phyloP scores from a whole-genome alignment of 2,113 vertebrate species.

The Uropsilus gracilis region DNA sequence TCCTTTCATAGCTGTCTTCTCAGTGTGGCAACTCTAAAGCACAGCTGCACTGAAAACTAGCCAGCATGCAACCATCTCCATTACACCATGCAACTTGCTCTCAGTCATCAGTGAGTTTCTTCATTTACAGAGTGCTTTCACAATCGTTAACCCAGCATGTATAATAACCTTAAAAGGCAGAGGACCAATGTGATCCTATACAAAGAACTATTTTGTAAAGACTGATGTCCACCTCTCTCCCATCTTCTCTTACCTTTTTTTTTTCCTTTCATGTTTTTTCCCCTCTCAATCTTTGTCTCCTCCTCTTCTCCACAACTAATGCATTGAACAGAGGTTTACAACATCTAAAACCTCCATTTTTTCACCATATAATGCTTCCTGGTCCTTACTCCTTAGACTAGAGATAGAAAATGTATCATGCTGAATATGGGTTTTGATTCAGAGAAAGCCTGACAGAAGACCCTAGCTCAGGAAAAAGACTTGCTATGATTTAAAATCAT shows the following conservation, averaged over 20 bases:
- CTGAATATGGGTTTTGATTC: not conserved
- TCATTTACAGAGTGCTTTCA: slow-evolving; percentile 26
- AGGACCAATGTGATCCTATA: not conserved
- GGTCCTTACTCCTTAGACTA: not conserved
- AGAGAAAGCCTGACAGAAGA: not conserved
- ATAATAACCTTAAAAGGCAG: not conserved
- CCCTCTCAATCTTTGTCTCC: not conserved
- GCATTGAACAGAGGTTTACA: not conserved
- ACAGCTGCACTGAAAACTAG: slow-evolving; percentile 27
- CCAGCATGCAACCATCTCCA: not conserved
- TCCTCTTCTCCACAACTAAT: not conserved
- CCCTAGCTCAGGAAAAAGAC: not conserved
- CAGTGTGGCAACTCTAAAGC: not conserved
- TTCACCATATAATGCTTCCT: not conserved
- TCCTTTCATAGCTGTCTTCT: not conserved
- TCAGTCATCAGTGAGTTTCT: not conserved
- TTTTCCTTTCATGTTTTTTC: no score
- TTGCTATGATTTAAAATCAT: not conserved
- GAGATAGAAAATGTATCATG: not conserved
- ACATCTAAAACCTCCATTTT: not conserved
- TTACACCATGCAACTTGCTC: not conserved
- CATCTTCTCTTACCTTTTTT: no score
- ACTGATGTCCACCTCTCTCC: not conserved
- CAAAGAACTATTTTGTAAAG: not conserved
- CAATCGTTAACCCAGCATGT: slow-evolving; percentile 9